Evolutionary conservation across 2,888 invertebrate genomes (phyloP).

Genomic region (Trichacis sp.): DNA sequence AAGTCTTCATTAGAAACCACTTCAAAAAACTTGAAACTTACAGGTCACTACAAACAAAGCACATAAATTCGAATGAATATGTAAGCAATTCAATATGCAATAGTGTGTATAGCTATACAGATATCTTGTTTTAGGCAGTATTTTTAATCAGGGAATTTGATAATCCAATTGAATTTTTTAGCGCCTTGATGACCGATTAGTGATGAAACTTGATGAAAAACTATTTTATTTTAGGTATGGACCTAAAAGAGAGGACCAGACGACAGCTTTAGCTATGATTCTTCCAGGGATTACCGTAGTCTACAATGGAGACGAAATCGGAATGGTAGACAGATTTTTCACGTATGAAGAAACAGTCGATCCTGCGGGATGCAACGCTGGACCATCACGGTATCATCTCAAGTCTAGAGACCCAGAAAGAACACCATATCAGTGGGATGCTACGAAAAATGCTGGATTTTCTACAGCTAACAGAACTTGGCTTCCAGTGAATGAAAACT

Average conservation of each 20-base stretch:
- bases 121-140: too few species aligned
- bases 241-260: conserved; percentile 70
- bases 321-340: conserved; percentile 76
- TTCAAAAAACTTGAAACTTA: too few species aligned
- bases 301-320: conserved; percentile 89
- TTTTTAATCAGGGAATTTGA: too few species aligned
- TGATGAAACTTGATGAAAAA: too few species aligned
- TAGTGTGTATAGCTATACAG: too few species aligned
- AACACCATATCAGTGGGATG: conserved; percentile 78
- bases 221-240: too few species aligned
- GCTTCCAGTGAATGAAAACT: conserved; percentile 78
- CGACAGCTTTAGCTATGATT: conserved; percentile 74
- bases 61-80: too few species aligned
- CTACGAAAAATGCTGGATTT: conserved; percentile 74
- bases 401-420: conserved; percentile 76
- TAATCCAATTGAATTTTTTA: too few species aligned
- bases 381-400: conserved; percentile 72
- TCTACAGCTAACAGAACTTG: conserved; percentile 73
- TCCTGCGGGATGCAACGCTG: conserved; percentile 77
- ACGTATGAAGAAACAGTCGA: conserved; percentile 76
- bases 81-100: too few species aligned
- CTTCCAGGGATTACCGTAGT: conserved; percentile 76
- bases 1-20: too few species aligned
- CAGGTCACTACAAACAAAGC: too few species aligned
- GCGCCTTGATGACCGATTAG: too few species aligned